These are phyloP conservation scores for Pteropus rufus DNA, from an alignment of 2,797 vertebrate genomes.

Conservation along the genomic window DNA sequence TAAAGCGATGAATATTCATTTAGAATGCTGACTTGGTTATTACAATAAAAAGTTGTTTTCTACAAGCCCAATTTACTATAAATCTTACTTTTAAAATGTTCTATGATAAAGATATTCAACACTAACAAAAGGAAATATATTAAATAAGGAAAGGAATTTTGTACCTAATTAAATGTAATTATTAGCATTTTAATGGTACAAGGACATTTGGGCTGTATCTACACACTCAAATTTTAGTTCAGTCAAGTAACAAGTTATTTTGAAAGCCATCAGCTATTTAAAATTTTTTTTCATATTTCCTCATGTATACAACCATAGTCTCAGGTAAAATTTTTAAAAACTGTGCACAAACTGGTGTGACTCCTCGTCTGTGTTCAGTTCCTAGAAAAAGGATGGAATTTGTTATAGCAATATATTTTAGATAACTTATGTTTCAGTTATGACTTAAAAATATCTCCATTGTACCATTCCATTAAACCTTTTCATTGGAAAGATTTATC, in stretches of 20 bases:
- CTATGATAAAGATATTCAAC: not conserved
- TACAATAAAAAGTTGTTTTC: not conserved
- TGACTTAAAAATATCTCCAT: slow-evolving; percentile 68
- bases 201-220: not conserved
- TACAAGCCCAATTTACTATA: not conserved
- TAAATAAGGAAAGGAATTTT: not conserved
- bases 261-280: not conserved
- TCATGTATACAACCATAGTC: not conserved
- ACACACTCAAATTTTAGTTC: not conserved
- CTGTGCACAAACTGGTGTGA: slow-evolving; percentile 28
- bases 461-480: slow-evolving; percentile 60
- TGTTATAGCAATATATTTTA: slow-evolving; percentile 60
- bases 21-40: slow-evolving; percentile 43
- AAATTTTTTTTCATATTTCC: not conserved
- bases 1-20: slow-evolving; percentile 52
- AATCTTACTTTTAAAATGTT: slow-evolving; percentile 32
- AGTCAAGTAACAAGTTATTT: slow-evolving; percentile 21
- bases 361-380: slow-evolving; percentile 34
- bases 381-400: not conserved
- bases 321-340: slow-evolving; percentile 3
- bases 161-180: slow-evolving; percentile 35
- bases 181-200: not conserved
- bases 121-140: slow-evolving; percentile 30
- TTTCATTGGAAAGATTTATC: slow-evolving; percentile 71
- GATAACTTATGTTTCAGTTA: slow-evolving; percentile 38